Evolutionary conservation across 1,140 invertebrate genomes (phyloP).

Genomic region (Lineus longissimus): DNA sequence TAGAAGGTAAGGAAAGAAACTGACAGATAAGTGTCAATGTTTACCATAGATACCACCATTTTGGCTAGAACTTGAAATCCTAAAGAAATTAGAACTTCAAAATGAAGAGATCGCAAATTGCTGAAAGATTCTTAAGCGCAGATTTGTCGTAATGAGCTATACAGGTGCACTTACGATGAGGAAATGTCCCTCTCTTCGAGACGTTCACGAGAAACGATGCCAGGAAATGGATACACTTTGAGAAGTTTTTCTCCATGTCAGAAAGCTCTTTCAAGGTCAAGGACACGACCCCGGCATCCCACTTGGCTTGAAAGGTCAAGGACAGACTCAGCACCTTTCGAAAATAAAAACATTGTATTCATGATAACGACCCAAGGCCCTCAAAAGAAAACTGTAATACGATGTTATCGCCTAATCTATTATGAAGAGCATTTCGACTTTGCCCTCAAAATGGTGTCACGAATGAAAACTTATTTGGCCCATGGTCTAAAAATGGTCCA

Average conservation of each 20-base stretch:
- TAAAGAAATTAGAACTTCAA: too few species aligned
- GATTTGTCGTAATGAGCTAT: too few species aligned
- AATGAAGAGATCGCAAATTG: too few species aligned
- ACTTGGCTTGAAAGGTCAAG: slow-evolving; percentile 32
- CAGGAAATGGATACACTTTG: slow-evolving; percentile 44
- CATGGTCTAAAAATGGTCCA: neutral
- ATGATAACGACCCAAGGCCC: neutral
- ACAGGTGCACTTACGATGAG: slow-evolving; percentile 49
- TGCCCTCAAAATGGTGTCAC: neutral
- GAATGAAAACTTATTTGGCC: neutral
- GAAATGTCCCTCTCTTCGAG: slow-evolving; percentile 45
- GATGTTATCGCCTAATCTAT: neutral
- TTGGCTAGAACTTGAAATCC: too few species aligned
- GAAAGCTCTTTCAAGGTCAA: slow-evolving; percentile 34
- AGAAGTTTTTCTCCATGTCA: slow-evolving; percentile 41
- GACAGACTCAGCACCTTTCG: slow-evolving; percentile 36
- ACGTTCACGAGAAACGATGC: slow-evolving; percentile 46
- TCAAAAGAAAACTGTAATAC: neutral
- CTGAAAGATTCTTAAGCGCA: too few species aligned
- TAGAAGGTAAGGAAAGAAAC: too few species aligned
- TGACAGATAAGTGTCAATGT: too few species aligned
- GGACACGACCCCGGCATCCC: slow-evolving; percentile 33
- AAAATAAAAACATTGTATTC: neutral
- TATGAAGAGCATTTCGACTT: neutral
- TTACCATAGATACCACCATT: too few species aligned